Base-by-base conservation (phyloP, 2,888 invertebrate species). In the Furcula furcula region DNA sequence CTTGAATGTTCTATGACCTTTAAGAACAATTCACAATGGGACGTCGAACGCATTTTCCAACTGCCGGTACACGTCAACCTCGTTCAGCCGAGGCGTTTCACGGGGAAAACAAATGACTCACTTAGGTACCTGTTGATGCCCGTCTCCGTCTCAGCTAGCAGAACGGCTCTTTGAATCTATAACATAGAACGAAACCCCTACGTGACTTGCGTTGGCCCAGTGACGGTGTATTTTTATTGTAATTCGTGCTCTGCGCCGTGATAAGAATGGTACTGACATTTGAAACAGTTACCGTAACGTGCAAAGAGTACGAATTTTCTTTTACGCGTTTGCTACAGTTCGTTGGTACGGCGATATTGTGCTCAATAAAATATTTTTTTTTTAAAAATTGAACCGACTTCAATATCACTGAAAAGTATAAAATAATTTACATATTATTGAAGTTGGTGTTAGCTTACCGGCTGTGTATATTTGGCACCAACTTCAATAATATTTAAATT, bases 121-220 rank as follows among this genome's bases (percentile, higher is more conserved):
- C 76, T 81, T 82, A n/a, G n/a, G n/a, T n/a, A 82, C 83, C 80
- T 82, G 82, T 82, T 82, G 82, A 82, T 77, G 66, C 66, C 62
- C 57, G 51, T 58, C 64, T 55, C 62, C 57, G 51, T 58, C 64
- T 55, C 54, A 44, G 46, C 52, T 55, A 60, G 53, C 31, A 46
- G 62, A 65, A 68, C 54, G 55, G 64, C 64, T 65, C 62, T 65
- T 64, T 52, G 64, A 62, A 64, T 61, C 63, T 57, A 58, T 61
- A 62, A 60, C 56, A 47, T 47, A 46, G 42, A 57, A 57, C 49
- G 53, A 50, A 59, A 65, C 50, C 55, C 48, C 46, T 52, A 72
- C 75, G 76, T 77, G 75, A 77, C 72, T 69, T 55, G 66, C 62
- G 58, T 69, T 46, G 44, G 54, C 51, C 46, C 58, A 53, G 65